Evolutionary conservation across 2,888 invertebrate genomes (phyloP), one percentile per base, ranked within the genome.

Genomic region (Meteorus cinctellus): DNA sequence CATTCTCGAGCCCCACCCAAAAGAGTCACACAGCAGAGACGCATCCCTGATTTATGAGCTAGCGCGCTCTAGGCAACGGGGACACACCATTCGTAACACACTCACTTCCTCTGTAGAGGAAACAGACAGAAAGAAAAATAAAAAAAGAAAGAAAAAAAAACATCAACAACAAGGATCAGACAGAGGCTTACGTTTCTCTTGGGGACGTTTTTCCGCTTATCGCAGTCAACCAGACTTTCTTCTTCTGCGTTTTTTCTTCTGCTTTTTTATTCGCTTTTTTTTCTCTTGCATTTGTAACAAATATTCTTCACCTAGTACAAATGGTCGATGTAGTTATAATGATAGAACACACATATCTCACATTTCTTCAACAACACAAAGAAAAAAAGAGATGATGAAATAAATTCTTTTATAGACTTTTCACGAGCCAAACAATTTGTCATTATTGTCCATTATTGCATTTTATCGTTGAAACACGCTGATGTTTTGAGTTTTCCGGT

Each of bases 11-110:
- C 67, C 63, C 74, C 67, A 63, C 69, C 51, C 65, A 48, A 16
- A 51, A 34, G 74, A 72, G 75, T 71, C 68, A 70, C 69, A 74
- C 66, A 74, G 77, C 72, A 81, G 73, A 72, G 84, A 79, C 80
- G 83, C 83, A 81, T 81, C 81, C 79, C 80, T 84, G 83, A 83
- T 84, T 84, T 84, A 83, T 80, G 82, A 82, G 79, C 81, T 19
- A 16, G 74, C 65, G 62, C 78, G 75, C 65, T 55, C 78, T 70
- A 78, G 78, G 77, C 76, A 77, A 76, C 69, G 81, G 76, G 77
- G 75, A 76, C 75, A 76, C 74, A 77, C 72, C 19, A 79, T 76
- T 76, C 74, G 72, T 77, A 69, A 66, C 29, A 65, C 67, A 70
- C 77, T 77, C 60, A 71, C 55, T 79, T 76, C 63, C 69, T 51